Evolutionary conservation across 2,888 invertebrate species (phyloP), one percentile per base, ranked within the genome.

Genomic region (Tiliacea citrago): DNA sequence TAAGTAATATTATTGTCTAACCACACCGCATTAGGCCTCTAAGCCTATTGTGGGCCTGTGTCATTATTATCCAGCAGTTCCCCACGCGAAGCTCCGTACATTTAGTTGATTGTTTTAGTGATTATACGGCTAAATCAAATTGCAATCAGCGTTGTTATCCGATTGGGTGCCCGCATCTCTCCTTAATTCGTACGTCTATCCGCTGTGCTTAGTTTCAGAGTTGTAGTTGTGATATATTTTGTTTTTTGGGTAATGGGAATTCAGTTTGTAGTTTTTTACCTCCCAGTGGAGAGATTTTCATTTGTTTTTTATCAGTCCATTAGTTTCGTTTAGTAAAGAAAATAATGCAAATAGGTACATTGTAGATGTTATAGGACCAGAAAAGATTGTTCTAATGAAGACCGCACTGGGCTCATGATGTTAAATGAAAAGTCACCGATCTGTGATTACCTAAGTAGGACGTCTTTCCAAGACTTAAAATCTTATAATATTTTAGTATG

Each of bases 101-200:
- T 85, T 86, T 81, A 80, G 81, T 83, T 85, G 88, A 89, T 89
- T 89, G 89, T 88, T 89, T 86, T 85, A 83, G 82, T 81, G 85
- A 90, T 89, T 89, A 88, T 84, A 75, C 84, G 82, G 79, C 85
- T 87, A 85, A 89, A 90, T 88, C 87, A 88, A 90, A 89, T 89
- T 88, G 87, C 86, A 88, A 90, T 90, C 87, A 86, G 79, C 77
- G 81, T 75, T 83, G 83, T 88, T 87, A 88, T 86, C 80, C 79
- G 83, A 88, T 82, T 85, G 83, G 77, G 73, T 81, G 75, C 79
- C 68, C 78, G 77, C 69, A 78, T 81, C 77, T 81, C 83, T 74
- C 68, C 80, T 79, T 86, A 84, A 88, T 83, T 78, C 69, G 75
- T 68, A 63, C 72, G 77, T 75, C 71, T 84, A 79, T 71, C 67